These are phyloP conservation scores for Chlorodrepanis virens DNA, from an alignment of 2,113 vertebrate species.

Conservation along the genomic window DNA sequence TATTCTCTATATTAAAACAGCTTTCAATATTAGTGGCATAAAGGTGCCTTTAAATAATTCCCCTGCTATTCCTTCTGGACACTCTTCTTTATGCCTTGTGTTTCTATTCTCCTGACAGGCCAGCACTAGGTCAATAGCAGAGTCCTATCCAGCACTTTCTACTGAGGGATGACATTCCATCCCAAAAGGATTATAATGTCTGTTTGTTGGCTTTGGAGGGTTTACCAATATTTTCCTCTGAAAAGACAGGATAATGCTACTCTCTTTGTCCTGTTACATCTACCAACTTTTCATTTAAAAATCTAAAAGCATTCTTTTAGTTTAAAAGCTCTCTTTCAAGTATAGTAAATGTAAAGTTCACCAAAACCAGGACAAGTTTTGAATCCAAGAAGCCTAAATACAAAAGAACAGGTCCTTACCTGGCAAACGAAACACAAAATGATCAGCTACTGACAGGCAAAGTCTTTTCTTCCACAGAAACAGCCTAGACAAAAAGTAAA, in stretches of 20 bases:
- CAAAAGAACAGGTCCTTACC: slow-evolving; percentile 53
- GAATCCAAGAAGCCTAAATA: background rate
- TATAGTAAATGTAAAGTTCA: background rate
- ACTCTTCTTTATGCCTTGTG: background rate
- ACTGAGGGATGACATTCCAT: background rate
- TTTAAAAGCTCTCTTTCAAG: background rate
- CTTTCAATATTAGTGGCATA: background rate
- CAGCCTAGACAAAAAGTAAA: slow-evolving; percentile 89
- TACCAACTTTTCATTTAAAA: background rate
- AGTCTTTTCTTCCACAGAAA: slow-evolving; percentile 89
- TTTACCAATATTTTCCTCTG: background rate
- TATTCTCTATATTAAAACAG: background rate
- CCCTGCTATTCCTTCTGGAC: background rate
- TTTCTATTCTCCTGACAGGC: background rate
- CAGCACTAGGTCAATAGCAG: background rate
- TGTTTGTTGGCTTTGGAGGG: background rate
- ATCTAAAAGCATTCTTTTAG: background rate
- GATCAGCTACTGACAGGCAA: slow-evolving; percentile 90
- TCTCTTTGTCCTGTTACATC: background rate
- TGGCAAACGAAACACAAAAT: slow-evolving; percentile 84
- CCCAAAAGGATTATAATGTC: background rate
- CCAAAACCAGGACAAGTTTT: background rate
- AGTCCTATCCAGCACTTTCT: background rate
- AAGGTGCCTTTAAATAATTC: background rate
- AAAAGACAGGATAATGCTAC: background rate